These are phyloP conservation scores for Carettochelys insculpta DNA, from an alignment of 2,113 vertebrate genomes.

Conservation along the genomic window DNA sequence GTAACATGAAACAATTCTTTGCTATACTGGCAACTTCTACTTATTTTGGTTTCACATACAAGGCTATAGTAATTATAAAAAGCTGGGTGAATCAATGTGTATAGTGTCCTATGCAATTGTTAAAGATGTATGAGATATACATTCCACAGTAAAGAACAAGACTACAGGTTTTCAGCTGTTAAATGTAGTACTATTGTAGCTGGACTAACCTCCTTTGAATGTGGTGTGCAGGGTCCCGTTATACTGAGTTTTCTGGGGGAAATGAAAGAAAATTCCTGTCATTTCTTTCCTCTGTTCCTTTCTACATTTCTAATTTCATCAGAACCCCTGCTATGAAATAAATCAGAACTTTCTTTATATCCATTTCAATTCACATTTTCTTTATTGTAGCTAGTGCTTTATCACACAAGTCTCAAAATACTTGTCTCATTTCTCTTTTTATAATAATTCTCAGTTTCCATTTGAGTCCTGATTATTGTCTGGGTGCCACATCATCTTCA, in stretches of 20 bases:
- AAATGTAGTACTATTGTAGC: neutral
- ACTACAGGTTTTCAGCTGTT: neutral
- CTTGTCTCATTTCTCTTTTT: neutral
- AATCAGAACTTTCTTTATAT: neutral
- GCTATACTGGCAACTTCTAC: neutral
- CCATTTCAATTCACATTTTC: neutral
- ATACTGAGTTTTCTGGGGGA: neutral
- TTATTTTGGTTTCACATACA: accelerated
- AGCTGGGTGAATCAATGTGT: neutral
- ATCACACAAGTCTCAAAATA: neutral
- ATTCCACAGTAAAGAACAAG: neutral
- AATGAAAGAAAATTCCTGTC: neutral
- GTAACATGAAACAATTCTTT: neutral
- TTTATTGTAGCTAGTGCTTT: neutral
- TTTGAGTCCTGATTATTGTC: neutral
- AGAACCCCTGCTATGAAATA: neutral
- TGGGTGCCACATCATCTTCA: neutral
- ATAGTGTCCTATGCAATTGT: neutral
- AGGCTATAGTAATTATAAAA: neutral
- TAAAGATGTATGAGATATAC: accelerated
- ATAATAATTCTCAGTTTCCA: neutral
- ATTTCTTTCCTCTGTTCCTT: neutral
- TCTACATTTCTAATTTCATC: neutral
- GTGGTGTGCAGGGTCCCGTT: neutral
- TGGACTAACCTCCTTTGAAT: neutral